Base-by-base conservation (phyloP, 2,888 invertebrate species). In the Carabus problematicus region DNA sequence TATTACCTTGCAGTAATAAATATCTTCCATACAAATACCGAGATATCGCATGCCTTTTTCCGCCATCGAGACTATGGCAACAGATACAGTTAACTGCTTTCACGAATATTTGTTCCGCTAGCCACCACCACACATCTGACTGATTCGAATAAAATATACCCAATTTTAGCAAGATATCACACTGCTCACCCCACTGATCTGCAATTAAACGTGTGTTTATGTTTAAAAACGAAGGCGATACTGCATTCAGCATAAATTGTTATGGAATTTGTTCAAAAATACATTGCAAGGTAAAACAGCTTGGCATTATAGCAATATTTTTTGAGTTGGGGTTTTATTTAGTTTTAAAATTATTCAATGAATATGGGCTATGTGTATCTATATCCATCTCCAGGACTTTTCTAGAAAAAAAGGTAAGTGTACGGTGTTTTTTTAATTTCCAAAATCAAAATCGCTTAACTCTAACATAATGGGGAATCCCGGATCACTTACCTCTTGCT, bases 11-110 rank as follows among this genome's bases (percentile, higher is more conserved):
- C 70, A 85, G 84, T 0, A 86, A 76, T 8, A 87, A 76, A 74
- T 86, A 86, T 72, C 80, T 84, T 0, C 84, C 86, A 71, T 84
- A 86, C 71, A 84, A 80, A 74, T 83, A 87, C 80, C 85, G 82
- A 74, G 83, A 82, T 62, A 83, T 79, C 0, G 83, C 84, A 72
- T 85, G 84, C 70, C 82, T 82, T 47, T 84, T 81, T 1, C 85
- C 85, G 0, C 84, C 85, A 55, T 85, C 85, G 0, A 83, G 73
- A 7, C 82, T 70, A 71, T 81, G 84, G 61, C 80, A 77, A 64
- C 82, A 81, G 0, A 83, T 81, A 0, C 84, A 81, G 0, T 83
- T 83, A 16, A 86, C 82, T 0, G 83, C 73, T 1, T 84, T 82
- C 6, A 84, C 75, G 70, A 83, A 82, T 59, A 87, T 79, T 75